Evolutionary conservation across 2,888 invertebrate species (phyloP).

Genomic region (Cosmia trapezina): DNA sequence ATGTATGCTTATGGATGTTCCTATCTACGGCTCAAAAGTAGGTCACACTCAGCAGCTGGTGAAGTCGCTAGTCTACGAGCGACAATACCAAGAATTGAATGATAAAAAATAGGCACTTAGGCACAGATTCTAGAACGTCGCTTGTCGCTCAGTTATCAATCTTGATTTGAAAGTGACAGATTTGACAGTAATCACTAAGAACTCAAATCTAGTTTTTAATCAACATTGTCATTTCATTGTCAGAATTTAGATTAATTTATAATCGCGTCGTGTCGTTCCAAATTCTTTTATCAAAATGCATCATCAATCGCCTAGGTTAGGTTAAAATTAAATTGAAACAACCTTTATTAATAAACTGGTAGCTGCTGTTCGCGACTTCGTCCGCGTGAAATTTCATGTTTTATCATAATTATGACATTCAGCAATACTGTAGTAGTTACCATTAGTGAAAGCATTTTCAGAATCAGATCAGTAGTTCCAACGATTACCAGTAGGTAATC

Average conservation of each 20-base stretch:
- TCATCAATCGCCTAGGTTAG: not conserved
- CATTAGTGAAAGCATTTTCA: too few relatives aligned
- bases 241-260: too few relatives aligned
- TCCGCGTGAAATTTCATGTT: too few relatives aligned
- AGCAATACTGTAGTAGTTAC: too few relatives aligned
- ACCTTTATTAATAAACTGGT: too few relatives aligned
- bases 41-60: constrained; percentile 43
- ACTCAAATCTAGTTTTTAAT: not conserved
- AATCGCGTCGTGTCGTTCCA: not conserved
- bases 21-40: constrained; percentile 25
- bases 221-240: not conserved
- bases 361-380: too few relatives aligned
- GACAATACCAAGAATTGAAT: constrained; percentile 27
- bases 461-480: too few relatives aligned
- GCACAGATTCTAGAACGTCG: constrained; percentile 4
- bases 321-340: too few relatives aligned
- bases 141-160: not conserved
- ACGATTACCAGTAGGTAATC: too few relatives aligned
- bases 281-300: not conserved
- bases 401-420: too few relatives aligned
- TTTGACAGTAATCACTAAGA: constrained; percentile 22
- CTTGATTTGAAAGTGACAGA: constrained; percentile 27
- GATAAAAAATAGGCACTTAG: constrained; percentile 33
- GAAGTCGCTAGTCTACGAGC: not conserved
- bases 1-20: not conserved